Conservation (phyloP, 37 sponge, comb jelly and placozoan species). For the Corticium candelabrum region DNA sequence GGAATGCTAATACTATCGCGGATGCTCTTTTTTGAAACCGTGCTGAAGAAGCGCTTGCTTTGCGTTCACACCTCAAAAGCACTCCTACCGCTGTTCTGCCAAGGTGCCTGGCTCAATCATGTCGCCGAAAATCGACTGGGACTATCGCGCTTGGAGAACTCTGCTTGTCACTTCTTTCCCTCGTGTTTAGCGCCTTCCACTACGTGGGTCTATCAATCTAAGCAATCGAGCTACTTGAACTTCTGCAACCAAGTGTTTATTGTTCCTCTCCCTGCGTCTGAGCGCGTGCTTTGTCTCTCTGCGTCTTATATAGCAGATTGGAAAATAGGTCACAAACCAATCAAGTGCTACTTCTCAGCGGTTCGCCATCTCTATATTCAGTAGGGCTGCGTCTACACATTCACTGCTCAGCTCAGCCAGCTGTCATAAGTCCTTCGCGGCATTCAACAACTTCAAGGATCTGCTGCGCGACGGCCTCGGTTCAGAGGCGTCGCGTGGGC, state of each 20-base stretch:
- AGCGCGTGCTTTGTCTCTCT: background rate
- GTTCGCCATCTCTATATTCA: background rate
- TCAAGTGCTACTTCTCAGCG: background rate
- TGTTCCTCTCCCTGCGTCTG: background rate
- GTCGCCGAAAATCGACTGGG: background rate
- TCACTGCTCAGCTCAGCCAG: too few relatives aligned
- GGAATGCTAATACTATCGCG: slow-evolving; percentile 9
- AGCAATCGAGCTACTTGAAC: background rate
- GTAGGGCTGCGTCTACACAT: too few relatives aligned
- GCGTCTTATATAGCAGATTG: background rate
- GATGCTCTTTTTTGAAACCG: slow-evolving; percentile 22
- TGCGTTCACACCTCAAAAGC: background rate
- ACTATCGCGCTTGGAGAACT: background rate
- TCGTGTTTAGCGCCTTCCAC: background rate
- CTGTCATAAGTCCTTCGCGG: too few relatives aligned
- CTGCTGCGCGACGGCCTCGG: too few relatives aligned
- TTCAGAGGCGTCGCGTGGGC: too few relatives aligned
- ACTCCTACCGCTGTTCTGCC: background rate
- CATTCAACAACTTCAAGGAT: too few relatives aligned
- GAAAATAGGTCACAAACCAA: background rate
- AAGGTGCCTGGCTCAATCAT: background rate
- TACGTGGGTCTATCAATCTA: background rate
- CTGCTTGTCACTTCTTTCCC: background rate
- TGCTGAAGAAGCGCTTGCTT: background rate
- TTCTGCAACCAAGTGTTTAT: background rate